Evolutionary conservation across 2,113 vertebrate species (phyloP).

Genomic region (Casuarius casuarius): DNA sequence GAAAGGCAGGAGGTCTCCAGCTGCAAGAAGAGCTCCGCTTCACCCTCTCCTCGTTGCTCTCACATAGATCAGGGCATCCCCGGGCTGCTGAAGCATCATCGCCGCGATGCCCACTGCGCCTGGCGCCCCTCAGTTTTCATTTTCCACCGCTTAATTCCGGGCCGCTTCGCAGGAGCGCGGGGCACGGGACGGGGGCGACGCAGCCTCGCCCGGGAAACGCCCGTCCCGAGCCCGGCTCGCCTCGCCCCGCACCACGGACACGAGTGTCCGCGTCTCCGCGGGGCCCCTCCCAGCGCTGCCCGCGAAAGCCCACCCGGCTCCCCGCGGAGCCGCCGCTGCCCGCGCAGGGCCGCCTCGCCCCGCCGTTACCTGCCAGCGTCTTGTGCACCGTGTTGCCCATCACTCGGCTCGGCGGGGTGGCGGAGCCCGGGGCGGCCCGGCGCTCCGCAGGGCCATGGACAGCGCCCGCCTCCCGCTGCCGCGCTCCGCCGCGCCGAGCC

Average conservation of each 20-base stretch:
- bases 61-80: neutral
- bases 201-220: neutral
- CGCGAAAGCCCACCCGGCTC: too few relatives aligned
- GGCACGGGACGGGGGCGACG: neutral
- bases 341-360: neutral
- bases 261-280: too few relatives aligned
- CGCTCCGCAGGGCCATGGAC: conserved; percentile 38
- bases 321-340: neutral
- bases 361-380: conserved; percentile 65
- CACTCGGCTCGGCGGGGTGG: conserved; percentile 19
- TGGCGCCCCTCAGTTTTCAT: too few relatives aligned
- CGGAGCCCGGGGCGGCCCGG: neutral
- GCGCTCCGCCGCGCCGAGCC: neutral
- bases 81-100: neutral
- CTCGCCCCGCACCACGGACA: neutral
- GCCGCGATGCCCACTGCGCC: neutral
- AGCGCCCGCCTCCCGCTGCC: neutral
- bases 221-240: too few relatives aligned
- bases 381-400: conserved; percentile 76
- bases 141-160: neutral
- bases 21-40: neutral
- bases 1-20: neutral
- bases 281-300: too few relatives aligned
- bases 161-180: neutral
- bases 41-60: neutral